Percentiles rank a stretch among this genome's conserved stretches.
Evolutionary conservation across 2,888 invertebrate species (phyloP).

Genomic region (Apamea monoglypha): DNA sequence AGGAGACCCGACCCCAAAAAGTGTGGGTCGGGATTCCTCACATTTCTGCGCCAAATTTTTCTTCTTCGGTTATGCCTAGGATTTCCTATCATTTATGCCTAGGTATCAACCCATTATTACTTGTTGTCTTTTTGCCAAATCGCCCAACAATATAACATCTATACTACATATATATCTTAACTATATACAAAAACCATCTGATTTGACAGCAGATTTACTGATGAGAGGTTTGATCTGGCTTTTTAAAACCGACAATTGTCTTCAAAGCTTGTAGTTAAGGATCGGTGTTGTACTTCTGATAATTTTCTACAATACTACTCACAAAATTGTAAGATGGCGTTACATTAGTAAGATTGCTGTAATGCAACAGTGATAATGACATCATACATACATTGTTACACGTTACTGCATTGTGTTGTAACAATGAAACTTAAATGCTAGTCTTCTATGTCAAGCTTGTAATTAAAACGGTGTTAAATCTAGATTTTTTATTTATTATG

Average conservation of each 20-base stretch:
- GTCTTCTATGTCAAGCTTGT: not conserved
- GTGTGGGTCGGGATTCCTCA: too few relatives aligned
- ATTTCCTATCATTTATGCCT: not conserved
- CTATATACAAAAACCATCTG: too few relatives aligned
- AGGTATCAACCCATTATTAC: not conserved
- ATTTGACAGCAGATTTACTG: not conserved
- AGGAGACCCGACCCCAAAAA: too few relatives aligned
- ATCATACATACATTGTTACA: conserved; percentile 29
- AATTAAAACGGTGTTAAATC: conserved; percentile 28
- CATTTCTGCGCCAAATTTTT: not conserved
- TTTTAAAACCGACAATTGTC: not conserved
- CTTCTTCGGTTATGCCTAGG: not conserved
- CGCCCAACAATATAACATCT: too few relatives aligned
- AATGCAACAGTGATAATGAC: conserved; percentile 13
- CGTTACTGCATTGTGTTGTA: conserved; percentile 25
- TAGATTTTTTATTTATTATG: not conserved
- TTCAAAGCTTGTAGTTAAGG: not conserved
- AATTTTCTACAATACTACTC: not conserved
- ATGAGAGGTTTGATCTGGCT: not conserved
- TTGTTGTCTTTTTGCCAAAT: not conserved
- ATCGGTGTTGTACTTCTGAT: not conserved
- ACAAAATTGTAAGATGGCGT: conserved; percentile 9
- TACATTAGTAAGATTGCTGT: conserved; percentile 21
- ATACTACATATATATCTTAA: too few relatives aligned
- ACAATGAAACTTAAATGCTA: conserved; percentile 21